phyloP scores from a whole-genome alignment of 1,140 invertebrate genomes.

The Piezodorus guildinii region DNA sequence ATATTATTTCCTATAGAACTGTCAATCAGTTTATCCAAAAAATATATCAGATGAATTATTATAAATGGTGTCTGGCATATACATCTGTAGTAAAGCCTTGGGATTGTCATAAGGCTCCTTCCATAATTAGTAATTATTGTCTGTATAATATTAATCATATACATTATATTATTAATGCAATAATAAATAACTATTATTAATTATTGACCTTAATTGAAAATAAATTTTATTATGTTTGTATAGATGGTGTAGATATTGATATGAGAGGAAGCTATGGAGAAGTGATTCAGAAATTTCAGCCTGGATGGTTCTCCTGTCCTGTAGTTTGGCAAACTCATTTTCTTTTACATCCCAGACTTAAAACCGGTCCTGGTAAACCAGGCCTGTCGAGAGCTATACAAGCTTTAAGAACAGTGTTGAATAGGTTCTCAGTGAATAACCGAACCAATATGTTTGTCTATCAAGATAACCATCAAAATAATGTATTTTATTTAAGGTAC shows the following conservation, averaged over 20 bases:
- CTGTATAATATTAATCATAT: too few relatives aligned
- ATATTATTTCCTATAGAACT: too few relatives aligned
- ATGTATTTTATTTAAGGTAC: conserved; percentile 56
- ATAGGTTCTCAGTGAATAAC: conserved; percentile 62
- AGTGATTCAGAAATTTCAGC: conserved; percentile 35
- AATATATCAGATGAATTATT: too few relatives aligned
- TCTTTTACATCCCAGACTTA: conserved; percentile 56
- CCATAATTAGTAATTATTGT: too few relatives aligned
- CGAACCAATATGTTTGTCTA: conserved; percentile 73
- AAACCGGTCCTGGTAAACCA: conserved; percentile 48
- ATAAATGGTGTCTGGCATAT: too few relatives aligned
- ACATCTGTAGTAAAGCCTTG: too few relatives aligned
- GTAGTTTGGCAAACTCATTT: conserved; percentile 63
- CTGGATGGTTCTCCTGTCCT: conserved; percentile 60
- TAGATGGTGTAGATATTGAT: conserved; percentile 14
- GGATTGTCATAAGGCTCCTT: too few relatives aligned
- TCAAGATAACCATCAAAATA: conserved; percentile 50
- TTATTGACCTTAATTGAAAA: too few relatives aligned
- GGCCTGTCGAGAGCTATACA: conserved; percentile 48
- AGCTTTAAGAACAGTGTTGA: conserved; percentile 53
- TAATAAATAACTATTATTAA: too few relatives aligned
- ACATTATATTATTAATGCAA: too few relatives aligned
- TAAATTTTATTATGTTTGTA: background rate
- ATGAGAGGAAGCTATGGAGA: conserved; percentile 12
- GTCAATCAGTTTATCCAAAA: too few relatives aligned